These are phyloP conservation scores for Cercocebus atys DNA, from an alignment of 2,113 vertebrate genomes.

Conservation along the genomic window DNA sequence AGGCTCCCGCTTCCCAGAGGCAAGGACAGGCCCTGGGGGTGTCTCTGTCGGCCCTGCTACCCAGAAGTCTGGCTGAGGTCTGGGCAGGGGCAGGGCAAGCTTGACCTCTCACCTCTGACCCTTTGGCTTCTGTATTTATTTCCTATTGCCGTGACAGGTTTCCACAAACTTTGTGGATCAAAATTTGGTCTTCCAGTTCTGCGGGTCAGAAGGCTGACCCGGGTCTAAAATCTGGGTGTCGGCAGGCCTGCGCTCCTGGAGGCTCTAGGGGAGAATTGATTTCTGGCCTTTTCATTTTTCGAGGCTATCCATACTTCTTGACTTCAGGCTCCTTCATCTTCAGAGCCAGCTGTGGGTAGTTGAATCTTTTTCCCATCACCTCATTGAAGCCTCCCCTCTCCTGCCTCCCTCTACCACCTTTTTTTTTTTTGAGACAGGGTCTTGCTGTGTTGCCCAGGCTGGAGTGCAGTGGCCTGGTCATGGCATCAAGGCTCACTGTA, in stretches of 20 bases:
- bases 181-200: not conserved
- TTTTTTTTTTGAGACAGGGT: no score
- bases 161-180: not conserved
- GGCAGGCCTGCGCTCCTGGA: not conserved
- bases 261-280: accelerated
- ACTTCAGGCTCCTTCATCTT: not conserved
- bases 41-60: not conserved
- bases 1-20: accelerated
- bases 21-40: not conserved
- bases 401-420: not conserved
- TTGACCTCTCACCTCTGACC: not conserved
- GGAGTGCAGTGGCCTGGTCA: no score
- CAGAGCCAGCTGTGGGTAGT: not conserved
- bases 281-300: not conserved
- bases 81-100: no score
- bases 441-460: no score
- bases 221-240: not conserved
- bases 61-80: not conserved
- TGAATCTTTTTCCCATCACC: accelerated
- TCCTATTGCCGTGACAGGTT: not conserved
- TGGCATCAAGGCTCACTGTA: no score
- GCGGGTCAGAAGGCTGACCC: not conserved
- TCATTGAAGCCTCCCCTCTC: accelerated
- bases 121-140: not conserved
- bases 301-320: accelerated